A percentile compares a stretch with the other conserved stretches of the same genome.
Conservation (phyloP, 2,113 vertebrate genomes). For the Synchiropus splendidus region DNA sequence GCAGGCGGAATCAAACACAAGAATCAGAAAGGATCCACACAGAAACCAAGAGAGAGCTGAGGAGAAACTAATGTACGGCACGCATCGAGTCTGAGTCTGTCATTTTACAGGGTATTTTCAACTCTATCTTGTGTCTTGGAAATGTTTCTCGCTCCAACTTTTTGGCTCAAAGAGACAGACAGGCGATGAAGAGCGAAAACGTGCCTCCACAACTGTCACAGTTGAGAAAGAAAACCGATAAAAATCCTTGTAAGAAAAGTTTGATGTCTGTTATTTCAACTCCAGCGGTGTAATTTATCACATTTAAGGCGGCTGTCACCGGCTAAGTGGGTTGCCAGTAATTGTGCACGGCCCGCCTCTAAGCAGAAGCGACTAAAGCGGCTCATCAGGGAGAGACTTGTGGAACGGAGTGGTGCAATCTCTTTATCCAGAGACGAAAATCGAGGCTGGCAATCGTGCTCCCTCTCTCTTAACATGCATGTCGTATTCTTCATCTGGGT, state of each 20-base stretch:
- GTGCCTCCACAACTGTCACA: constrained; percentile 37
- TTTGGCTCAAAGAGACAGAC: too few species aligned
- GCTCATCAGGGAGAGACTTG: constrained; percentile 52
- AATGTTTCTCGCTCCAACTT: too few species aligned
- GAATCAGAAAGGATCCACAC: too few species aligned
- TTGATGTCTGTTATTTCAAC: constrained; percentile 53
- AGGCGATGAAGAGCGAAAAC: too few species aligned
- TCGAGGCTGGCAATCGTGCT: constrained; percentile 46
- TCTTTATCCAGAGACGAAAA: constrained; percentile 48
- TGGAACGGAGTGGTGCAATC: constrained; percentile 50
- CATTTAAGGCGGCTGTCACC: constrained; percentile 56
- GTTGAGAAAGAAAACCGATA: constrained; percentile 40
- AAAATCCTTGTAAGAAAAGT: constrained; percentile 57
- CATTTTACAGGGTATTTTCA: too few species aligned
- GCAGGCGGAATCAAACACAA: too few species aligned
- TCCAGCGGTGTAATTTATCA: constrained; percentile 55
- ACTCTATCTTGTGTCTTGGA: too few species aligned
- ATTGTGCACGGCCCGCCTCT: constrained; percentile 52
- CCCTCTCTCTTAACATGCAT: constrained; percentile 36
- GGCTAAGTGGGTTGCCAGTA: constrained; percentile 58
- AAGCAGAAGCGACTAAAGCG: constrained; percentile 49
- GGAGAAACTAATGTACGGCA: too few species aligned
- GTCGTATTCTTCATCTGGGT: constrained; percentile 4
- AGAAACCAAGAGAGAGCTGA: too few species aligned
- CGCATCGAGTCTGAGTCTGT: too few species aligned